Evolutionary conservation across 2,888 invertebrate species (phyloP).

Genomic region (Piscicola geometra): DNA sequence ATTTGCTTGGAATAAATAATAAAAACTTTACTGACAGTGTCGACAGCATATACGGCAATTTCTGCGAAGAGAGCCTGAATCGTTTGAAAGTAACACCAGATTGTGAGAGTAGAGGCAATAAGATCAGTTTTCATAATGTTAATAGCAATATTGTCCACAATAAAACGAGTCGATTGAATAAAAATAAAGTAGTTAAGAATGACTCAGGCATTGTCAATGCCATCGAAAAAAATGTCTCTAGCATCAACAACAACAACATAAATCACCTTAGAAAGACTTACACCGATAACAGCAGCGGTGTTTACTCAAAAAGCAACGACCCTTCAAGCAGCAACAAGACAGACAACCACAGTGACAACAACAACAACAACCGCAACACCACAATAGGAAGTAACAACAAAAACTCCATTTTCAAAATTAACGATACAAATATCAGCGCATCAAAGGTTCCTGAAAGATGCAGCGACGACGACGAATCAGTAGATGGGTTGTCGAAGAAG

Average conservation of each 20-base stretch:
- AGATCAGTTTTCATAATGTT: background rate
- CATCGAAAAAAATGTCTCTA: background rate
- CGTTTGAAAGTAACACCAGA: background rate
- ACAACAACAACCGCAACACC: constrained; percentile 8
- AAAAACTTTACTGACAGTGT: too few species aligned
- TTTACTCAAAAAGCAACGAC: background rate
- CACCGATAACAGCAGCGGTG: background rate
- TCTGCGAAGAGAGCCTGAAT: too few species aligned
- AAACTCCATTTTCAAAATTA: background rate
- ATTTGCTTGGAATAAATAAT: too few species aligned
- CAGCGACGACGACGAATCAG: too few species aligned
- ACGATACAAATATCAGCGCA: too few species aligned
- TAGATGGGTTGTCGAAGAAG: too few species aligned
- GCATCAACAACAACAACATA: background rate
- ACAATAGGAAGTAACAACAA: background rate
- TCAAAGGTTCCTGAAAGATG: too few species aligned
- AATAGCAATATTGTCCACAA: background rate
- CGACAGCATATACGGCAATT: too few species aligned
- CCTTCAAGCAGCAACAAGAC: background rate
- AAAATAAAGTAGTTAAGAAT: background rate
- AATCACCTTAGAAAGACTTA: background rate
- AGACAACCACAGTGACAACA: background rate
- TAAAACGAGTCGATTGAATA: background rate
- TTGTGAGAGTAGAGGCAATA: background rate
- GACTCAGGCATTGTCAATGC: background rate